Evolutionary conservation across 2,888 invertebrate genomes (phyloP).

Genomic region (Meteorus cinctellus): DNA sequence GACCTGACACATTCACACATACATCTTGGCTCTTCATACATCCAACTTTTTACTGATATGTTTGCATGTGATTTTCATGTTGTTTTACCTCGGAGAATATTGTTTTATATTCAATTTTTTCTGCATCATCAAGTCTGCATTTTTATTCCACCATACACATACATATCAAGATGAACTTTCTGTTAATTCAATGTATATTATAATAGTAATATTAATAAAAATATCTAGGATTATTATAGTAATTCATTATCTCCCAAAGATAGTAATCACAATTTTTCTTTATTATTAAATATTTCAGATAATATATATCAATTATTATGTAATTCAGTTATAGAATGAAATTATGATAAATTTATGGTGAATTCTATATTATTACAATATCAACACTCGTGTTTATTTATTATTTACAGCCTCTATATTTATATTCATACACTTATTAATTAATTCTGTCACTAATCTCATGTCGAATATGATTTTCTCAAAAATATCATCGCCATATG

Average conservation of each 20-base stretch:
- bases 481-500: constrained; percentile 8
- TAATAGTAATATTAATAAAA: constrained; percentile 35
- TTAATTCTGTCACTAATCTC: background rate
- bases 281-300: constrained; percentile 32
- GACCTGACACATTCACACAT: background rate
- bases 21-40: background rate
- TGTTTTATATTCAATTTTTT: background rate
- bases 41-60: background rate
- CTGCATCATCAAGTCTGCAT: background rate
- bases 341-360: constrained; percentile 19
- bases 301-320: constrained; percentile 5
- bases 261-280: constrained; percentile 34
- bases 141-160: background rate
- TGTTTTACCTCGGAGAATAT: background rate
- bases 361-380: constrained; percentile 28
- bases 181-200: constrained; percentile 1
- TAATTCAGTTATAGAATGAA: constrained; percentile 19
- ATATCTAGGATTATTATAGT: constrained; percentile 32
- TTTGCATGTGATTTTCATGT: background rate
- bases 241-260: constrained; percentile 27
- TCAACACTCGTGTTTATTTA: constrained; percentile 16
- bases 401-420: constrained; percentile 27
- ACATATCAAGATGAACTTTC: constrained; percentile 3
- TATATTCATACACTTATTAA: background rate
- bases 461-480: constrained; percentile 12